Conservation (phyloP, 2,113 vertebrate species). For the Xyrauchen texanus region DNA sequence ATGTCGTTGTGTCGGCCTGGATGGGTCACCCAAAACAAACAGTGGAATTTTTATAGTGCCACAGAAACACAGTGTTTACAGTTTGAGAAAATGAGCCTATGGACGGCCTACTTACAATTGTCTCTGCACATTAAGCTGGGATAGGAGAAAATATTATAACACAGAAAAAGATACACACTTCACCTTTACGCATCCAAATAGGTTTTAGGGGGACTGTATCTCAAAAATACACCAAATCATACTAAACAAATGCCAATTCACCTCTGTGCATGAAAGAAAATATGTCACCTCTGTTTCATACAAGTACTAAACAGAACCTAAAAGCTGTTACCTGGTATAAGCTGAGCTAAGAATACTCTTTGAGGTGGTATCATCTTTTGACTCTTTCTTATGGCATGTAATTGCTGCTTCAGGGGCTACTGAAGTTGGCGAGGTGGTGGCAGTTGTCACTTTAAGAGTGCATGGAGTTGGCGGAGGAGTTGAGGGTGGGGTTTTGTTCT, state of each 20-base stretch:
- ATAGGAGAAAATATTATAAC: too few species aligned
- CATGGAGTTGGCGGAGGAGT: not conserved
- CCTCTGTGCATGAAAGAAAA: too few species aligned
- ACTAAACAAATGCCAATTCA: too few species aligned
- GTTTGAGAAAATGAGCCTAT: too few species aligned
- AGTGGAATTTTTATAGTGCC: too few species aligned
- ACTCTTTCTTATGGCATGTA: slow-evolving; percentile 67
- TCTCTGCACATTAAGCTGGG: too few species aligned
- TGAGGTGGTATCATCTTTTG: slow-evolving; percentile 69
- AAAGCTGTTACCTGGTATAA: slow-evolving; percentile 64
- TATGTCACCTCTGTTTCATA: not conserved
- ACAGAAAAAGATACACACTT: not conserved
- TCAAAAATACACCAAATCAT: too few species aligned
- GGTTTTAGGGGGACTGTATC: too few species aligned
- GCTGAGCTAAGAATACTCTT: slow-evolving; percentile 57
- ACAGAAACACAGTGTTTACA: too few species aligned
- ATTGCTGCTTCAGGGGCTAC: slow-evolving; percentile 9
- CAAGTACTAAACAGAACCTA: not conserved
- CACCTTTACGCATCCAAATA: not conserved
- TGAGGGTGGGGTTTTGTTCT: not conserved
- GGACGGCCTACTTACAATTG: too few species aligned
- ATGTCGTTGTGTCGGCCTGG: too few species aligned
- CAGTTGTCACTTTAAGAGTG: slow-evolving; percentile 11
- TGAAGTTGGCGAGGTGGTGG: not conserved
- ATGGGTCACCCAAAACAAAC: too few species aligned